Conservation (phyloP, 2,888 invertebrate genomes). For the Camptogramma bilineatum region DNA sequence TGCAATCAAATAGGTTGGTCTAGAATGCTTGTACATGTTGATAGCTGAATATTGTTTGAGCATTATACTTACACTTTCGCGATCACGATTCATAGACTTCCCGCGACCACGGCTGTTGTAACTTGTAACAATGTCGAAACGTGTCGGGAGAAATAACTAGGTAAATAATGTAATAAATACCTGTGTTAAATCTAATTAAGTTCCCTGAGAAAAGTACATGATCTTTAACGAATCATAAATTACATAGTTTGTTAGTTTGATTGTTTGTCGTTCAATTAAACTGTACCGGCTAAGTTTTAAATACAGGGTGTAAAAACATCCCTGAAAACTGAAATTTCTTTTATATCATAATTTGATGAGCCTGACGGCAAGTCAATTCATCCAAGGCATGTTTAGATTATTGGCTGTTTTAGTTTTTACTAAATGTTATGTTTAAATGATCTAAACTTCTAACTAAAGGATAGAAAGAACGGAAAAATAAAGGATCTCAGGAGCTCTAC, state of each 20-base stretch:
- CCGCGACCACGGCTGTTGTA: background rate
- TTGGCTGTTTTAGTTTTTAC: too few species aligned
- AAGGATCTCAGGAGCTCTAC: too few species aligned
- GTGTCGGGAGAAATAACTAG: background rate
- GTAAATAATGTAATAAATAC: background rate
- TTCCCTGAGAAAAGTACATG: background rate
- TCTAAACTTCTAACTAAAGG: too few species aligned
- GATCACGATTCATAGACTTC: background rate
- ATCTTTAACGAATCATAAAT: background rate
- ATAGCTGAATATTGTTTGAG: background rate
- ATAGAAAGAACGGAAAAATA: too few species aligned
- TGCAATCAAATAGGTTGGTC: slow-evolving; percentile 2
- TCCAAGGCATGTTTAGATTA: too few species aligned
- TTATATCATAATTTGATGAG: too few species aligned
- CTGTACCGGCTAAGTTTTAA: background rate
- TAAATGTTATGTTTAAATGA: too few species aligned
- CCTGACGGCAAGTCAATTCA: too few species aligned
- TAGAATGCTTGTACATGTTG: background rate
- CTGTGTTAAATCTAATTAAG: background rate
- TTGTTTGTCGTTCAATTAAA: background rate
- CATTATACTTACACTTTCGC: background rate
- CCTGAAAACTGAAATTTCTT: background rate
- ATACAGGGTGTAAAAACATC: background rate
- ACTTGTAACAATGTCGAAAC: background rate
- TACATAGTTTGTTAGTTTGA: background rate